Base-by-base conservation (phyloP, 2,797 vertebrate genomes). In the Myripristis murdjan region DNA sequence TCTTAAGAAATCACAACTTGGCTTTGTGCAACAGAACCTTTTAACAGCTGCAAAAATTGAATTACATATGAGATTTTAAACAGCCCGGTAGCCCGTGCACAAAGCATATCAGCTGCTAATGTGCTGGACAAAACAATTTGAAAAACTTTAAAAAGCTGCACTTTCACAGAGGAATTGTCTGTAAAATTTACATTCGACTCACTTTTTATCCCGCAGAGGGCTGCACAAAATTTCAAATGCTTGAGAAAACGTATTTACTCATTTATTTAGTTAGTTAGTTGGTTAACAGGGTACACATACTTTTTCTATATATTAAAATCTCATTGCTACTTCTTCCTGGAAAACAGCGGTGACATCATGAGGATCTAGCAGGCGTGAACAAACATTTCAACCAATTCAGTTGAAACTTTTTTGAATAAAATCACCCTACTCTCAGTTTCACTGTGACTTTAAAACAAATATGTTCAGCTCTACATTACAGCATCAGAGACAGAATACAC, bases 151-250 rank as follows among this genome's bases (percentile, higher is more conserved):
- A 51, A 31, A 59, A 48, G 65, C 23, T 56, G 46, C 22, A 26
- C 1, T 26, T 24, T 49, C 46, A 35, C 33, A 39, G 35, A 39
- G 37, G 2, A 39, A 39, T 2, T 39, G 37, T 39, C 1, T 39
- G 37, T 3, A 39, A 46, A 37, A 44, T 79, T 70, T 37, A 69
- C 41, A 43, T 65, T 26, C 33, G 23, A 28, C 46, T 64, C 20
- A 57, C 64, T 18, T 73, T 48, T 88, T 86, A 87, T 80, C 73
- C 67, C 55, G 31, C 53, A 1, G 6, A 46, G 35, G 70, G 35
- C 55, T 64, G 41, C 28, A 31, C 33, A 35, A 35, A 35, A 35
- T 35, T 10, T 35, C 33, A 35, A 35, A 33, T 31, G 28, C n/a
- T n/a, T n/a, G n/a, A 24, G 23, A 24, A 24, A 24, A n/a, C n/a